Percentiles rank a stretch among this genome's conserved stretches.
Evolutionary conservation across 2,888 invertebrate genomes (phyloP).

Genomic region (Limulus polyphemus): DNA sequence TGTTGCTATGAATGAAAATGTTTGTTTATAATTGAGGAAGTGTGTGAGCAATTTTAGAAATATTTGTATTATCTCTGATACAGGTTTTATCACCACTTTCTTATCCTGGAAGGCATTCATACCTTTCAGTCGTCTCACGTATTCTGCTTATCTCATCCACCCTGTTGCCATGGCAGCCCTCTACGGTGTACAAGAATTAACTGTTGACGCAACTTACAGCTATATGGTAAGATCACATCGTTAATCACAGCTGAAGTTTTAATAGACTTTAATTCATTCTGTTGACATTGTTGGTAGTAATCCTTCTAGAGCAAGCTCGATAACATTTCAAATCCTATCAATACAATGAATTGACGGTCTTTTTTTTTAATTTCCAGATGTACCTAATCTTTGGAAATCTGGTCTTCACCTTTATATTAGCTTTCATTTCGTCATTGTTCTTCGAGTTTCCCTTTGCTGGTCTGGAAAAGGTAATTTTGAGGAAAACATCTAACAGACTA

Average conservation of each 20-base stretch:
- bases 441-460: slow-evolving; percentile 27
- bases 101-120: slow-evolving; percentile 70
- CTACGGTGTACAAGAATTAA: slow-evolving; percentile 15
- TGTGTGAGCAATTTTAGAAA: too few species aligned
- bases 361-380: slow-evolving; percentile 12
- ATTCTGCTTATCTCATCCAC: slow-evolving; percentile 68
- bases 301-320: too few species aligned
- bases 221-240: too few species aligned
- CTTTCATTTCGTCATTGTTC: slow-evolving; percentile 23
- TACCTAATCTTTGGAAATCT: slow-evolving; percentile 26
- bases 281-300: too few species aligned
- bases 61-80: slow-evolving; percentile 1
- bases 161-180: slow-evolving; percentile 26
- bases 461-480: slow-evolving; percentile 14
- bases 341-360: too few species aligned
- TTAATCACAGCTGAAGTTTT: too few species aligned
- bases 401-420: slow-evolving; percentile 23
- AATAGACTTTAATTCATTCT: too few species aligned
- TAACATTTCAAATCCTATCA: too few species aligned
- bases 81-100: slow-evolving; percentile 60
- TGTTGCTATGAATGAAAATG: too few species aligned
- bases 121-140: slow-evolving; percentile 81
- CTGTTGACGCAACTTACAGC: too few species aligned
- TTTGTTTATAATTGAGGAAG: too few species aligned
- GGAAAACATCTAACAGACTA: too few species aligned